Base-by-base conservation (phyloP, 1,140 invertebrate species). In the Trichonephila inaurata region DNA sequence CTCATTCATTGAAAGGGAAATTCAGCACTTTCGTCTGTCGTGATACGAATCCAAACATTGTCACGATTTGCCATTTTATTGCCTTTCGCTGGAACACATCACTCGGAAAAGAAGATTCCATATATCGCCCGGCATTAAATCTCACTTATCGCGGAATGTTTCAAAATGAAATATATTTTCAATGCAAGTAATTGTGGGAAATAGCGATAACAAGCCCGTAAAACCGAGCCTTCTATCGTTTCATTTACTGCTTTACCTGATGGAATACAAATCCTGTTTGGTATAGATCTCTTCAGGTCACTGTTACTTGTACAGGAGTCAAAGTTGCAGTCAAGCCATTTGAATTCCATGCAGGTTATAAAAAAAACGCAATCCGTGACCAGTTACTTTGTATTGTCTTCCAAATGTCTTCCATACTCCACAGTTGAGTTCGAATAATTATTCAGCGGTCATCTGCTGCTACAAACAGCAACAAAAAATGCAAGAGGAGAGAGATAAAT, bases 131-230 rank as follows among this genome's bases (percentile, higher is more conserved):
- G 24, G 18, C 72, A 77, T 77, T 33, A 77, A 77, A 77, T 77
- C 72, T 77, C 33, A 19, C 72, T 77, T 77, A 77, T 77, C 72
- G 72, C 18, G 28, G 72, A 77, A 77, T 77, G 72, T 6, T 7
- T 33, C 14, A 33, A 40, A 77, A 40, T 77, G 72, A 40, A 77
- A 77, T 77, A 77, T 33, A 77, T 77, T 77, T 40, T 24, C 33
- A 40, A 77, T 77, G 72, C 18, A 40, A 77, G 72, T 77, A 77
- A 77, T 40, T 77, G 72, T 19, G 72, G 72, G 33, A 77, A 77
- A 16, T 14, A 77, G 40, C 18, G 72, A 77, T 77, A 77, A 77
- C 28, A 77, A 18, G 2, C 10, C 72, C 72, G 72, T 77, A 77
- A 77, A 77, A 77, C 14, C 21, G 72, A 77, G 18, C 33, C 72